These are phyloP conservation scores for Drosophila recens DNA, from an alignment of 2,888 invertebrate genomes.

Conservation along the genomic window DNA sequence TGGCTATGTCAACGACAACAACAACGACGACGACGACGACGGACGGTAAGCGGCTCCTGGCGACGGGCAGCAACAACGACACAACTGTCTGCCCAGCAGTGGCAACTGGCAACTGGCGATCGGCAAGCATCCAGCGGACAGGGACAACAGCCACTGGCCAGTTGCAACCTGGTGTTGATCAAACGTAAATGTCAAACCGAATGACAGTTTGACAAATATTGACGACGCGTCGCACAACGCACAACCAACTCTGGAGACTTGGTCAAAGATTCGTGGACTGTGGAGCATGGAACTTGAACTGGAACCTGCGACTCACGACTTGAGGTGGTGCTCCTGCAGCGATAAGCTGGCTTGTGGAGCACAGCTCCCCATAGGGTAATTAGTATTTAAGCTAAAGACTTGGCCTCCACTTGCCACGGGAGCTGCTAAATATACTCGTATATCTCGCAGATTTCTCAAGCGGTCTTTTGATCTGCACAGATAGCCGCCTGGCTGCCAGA, in stretches of 20 bases:
- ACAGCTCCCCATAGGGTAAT: conserved; percentile 82
- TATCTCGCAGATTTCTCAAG: conserved; percentile 54
- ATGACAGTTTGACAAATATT: conserved; percentile 84
- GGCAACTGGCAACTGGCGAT: conserved; percentile 18
- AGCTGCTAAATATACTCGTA: conserved; percentile 61
- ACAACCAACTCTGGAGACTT: conserved; percentile 30
- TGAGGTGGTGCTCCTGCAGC: conserved; percentile 32
- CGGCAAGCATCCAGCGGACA: conserved; percentile 19
- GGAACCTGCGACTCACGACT: conserved; percentile 50
- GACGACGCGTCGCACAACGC: conserved; percentile 78
- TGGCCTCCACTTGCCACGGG: conserved; percentile 69
- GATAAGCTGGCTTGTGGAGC: conserved; percentile 38
- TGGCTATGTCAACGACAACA: conserved; percentile 63
- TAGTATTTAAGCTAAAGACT: conserved; percentile 73
- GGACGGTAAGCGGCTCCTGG: conserved; percentile 58
- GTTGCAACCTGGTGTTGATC: conserved; percentile 73
- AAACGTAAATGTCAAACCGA: conserved; percentile 83
- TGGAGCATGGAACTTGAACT: conserved; percentile 17
- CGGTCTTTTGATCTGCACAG: conserved; percentile 67
- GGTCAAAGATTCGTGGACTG: conserved; percentile 11
- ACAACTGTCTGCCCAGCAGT: conserved; percentile 14
- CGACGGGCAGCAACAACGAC: conserved; percentile 6
- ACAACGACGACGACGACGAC: conserved; percentile 45
- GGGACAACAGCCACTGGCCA: conserved; percentile 47
- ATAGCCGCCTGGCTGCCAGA: conserved; percentile 55